A percentile compares a stretch with the other conserved stretches of the same genome.
Conservation (phyloP, 2,888 invertebrate species). For the Nomada fabriciana region DNA sequence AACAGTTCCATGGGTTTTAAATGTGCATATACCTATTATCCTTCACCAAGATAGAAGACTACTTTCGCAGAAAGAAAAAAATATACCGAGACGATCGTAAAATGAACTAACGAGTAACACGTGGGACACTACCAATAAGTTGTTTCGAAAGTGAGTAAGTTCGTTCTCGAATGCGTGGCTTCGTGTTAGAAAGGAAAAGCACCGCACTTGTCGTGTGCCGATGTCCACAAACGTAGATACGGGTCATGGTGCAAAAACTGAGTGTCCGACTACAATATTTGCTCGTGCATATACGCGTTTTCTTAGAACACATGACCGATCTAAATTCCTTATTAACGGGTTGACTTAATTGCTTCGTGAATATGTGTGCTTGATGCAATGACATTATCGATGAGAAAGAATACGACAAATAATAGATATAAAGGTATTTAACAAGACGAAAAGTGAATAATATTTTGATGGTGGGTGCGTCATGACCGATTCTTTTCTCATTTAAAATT, state of each 20-base stretch:
- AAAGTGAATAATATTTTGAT: background rate
- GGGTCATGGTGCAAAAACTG: slow-evolving; percentile 40
- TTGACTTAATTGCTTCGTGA: background rate
- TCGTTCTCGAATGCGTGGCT: background rate
- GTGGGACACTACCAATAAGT: background rate
- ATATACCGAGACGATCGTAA: background rate
- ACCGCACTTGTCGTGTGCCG: background rate
- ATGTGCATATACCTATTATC: too few species aligned
- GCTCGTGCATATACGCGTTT: background rate
- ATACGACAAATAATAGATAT: background rate
- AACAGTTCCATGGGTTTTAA: too few species aligned
- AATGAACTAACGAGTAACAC: slow-evolving; percentile 1
- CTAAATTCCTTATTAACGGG: slow-evolving; percentile 43
- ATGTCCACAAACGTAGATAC: slow-evolving; percentile 20
- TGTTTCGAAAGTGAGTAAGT: slow-evolving; percentile 20
- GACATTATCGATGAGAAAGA: background rate
- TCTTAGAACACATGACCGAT: slow-evolving; percentile 6
- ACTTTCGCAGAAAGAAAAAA: too few species aligned
- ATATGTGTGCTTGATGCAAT: slow-evolving; percentile 1
- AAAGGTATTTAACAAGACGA: background rate
- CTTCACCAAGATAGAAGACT: too few species aligned
- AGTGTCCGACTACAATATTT: slow-evolving; percentile 34
- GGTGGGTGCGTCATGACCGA: background rate
- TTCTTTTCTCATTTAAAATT: background rate
- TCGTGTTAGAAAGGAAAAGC: slow-evolving; percentile 17